Percentiles rank a stretch among this genome's conserved stretches.
Evolutionary conservation across 2,113 vertebrate species (phyloP).

Genomic region (Hippocampus barbouri): DNA sequence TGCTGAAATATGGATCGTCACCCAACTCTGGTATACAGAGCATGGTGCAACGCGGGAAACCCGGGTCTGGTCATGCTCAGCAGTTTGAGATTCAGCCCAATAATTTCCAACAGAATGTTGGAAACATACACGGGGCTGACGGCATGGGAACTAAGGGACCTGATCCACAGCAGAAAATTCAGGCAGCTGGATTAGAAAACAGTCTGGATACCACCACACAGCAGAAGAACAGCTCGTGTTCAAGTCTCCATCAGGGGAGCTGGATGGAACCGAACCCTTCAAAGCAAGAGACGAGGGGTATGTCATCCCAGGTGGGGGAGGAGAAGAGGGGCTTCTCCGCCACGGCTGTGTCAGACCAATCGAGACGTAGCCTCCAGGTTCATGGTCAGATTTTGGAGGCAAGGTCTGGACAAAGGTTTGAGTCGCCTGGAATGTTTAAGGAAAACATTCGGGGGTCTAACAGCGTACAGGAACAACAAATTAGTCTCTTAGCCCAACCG

Average conservation of each 20-base stretch:
- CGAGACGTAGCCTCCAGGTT: conserved; percentile 54
- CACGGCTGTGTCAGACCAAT: conserved; percentile 63
- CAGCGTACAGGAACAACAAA: conserved; percentile 59
- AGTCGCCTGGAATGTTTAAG: conserved; percentile 63
- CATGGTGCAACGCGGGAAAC: conserved; percentile 60
- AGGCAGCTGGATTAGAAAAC: conserved; percentile 52
- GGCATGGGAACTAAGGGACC: conserved; percentile 23
- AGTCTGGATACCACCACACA: conserved; percentile 57
- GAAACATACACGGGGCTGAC: conserved; percentile 39
- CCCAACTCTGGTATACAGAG: conserved; percentile 59
- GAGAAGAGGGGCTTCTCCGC: conserved; percentile 64
- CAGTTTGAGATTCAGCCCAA: conserved; percentile 29
- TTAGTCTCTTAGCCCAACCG: conserved; percentile 39
- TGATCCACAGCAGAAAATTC: conserved; percentile 34
- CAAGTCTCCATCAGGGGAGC: conserved; percentile 61
- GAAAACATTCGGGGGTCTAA: conserved; percentile 46
- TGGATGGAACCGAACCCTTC: conserved; percentile 80
- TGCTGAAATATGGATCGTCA: conserved; percentile 54
- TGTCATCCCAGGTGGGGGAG: conserved; percentile 58
- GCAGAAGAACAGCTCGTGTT: conserved; percentile 40
- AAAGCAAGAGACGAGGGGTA: conserved; percentile 45
- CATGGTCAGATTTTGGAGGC: conserved; percentile 74
- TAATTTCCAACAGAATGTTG: conserved; percentile 41
- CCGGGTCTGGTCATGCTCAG: conserved; percentile 37
- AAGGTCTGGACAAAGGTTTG: conserved; percentile 61